Evolutionary conservation across 2,113 vertebrate genomes (phyloP), one percentile per base, ranked within the genome.

Genomic region (Eolophus roseicapilla): DNA sequence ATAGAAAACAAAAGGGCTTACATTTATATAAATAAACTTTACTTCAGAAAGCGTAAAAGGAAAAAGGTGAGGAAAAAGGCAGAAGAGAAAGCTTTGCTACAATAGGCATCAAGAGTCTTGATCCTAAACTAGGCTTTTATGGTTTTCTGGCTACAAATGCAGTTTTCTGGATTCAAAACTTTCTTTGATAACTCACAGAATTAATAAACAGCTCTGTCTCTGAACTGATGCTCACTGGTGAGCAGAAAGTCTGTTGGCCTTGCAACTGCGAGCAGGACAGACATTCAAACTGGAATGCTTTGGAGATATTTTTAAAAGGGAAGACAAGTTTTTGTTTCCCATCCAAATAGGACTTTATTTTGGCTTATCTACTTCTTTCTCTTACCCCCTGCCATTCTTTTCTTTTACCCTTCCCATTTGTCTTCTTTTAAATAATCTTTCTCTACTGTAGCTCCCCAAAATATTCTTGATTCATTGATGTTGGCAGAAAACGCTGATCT

Each of bases 371-470:
- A 68, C 64, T 21, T 93, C 83, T 74, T 50, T 67, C 39, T 88
- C 27, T 83, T 35, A 46, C 53, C 8, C 37, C 11, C 8, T 84
- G 47, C 37, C 60, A 68, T 92, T 91, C 21, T 88, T 25, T 68
- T 83, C 69, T 75, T 91, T 91, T 89, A 70, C 39, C 33, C 33
- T 94, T 92, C 47, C 55, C 33, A 84, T 95, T 93, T 91, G 44
- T 60, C 35, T 86, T 92, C 60, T 81, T 92, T 78, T 63, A 95
- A 93, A 84, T 63, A 71, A 50, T 64, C 65, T 94, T 92, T 86
- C 25, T 80, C n/a, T 74, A 55, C 17, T 47, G 16, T 59, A 93
- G 43, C 62, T 95, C 71, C 79, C 80, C 53, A 74, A 86, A 96
- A 90, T 93, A 78, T 86, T 93, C 68, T 89, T 60, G 69, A 93